Base-by-base conservation (phyloP, 1,140 invertebrate species). In the Calycopis cecrops region DNA sequence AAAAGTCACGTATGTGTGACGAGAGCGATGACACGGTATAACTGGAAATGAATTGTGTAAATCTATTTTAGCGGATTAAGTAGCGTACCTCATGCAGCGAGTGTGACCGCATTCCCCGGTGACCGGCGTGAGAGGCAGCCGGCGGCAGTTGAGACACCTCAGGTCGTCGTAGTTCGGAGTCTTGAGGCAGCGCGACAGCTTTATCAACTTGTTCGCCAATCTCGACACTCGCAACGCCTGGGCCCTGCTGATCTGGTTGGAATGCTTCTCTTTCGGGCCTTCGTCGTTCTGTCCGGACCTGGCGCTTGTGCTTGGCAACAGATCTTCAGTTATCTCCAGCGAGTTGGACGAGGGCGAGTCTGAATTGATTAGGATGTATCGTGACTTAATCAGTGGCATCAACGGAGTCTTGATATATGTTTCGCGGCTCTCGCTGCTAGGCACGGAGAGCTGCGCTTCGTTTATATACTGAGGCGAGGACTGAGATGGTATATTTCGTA, bases 21-120 rank as follows among this genome's bases (percentile, higher is more conserved):
- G n/a, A n/a, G n/a, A n/a, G n/a, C n/a, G n/a, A n/a, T n/a, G n/a
- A n/a, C n/a, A n/a, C n/a, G n/a, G n/a, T n/a, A n/a, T 28, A 28
- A 28, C 21, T 28, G 21, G 21, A 28, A 28, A 28, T 28, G 6
- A 28, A 28, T 28, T 28, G 21, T 28, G 21, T 28, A 28, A 28
- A 28, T 28, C 6, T 6, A 28, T 28, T 28, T 28, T 28, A 3
- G 21, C 21, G 21, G 2, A 28, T 2, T 6, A 28, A 28, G 21
- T 28, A 28, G 67, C 68, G 44, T 64, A 81, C 78, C 60, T 62
- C 12, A 58, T 50, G 40, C 78, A 81, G 51, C 78, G 59, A 3
- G 78, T 79, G 55, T 79, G 76, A 0, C 78, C 78, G 42, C 78
- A 81, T 18, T 63, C 53, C 11, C 72, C 71, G 1, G 78, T 76